Evolutionary conservation across 1,140 invertebrate species (phyloP).

Genomic region (Pectinophora gossypiella): DNA sequence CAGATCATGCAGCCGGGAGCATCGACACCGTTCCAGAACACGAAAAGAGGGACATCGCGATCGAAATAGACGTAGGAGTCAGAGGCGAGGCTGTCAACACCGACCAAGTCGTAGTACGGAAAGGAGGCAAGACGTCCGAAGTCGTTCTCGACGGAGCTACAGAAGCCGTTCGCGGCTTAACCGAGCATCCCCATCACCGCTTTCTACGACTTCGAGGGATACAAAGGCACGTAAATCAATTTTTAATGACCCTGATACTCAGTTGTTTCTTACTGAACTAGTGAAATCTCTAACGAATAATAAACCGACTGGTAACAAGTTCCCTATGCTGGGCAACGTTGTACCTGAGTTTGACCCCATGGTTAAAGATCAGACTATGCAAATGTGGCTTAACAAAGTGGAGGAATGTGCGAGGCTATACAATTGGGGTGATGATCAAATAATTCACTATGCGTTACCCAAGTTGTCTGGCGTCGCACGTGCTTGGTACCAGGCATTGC

Average conservation of each 20-base stretch:
- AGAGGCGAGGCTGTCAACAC: not conserved
- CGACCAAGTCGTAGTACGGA: not conserved
- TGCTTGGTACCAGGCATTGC: constrained; percentile 19
- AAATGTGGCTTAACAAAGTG: constrained; percentile 21
- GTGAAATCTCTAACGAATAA: constrained; percentile 12
- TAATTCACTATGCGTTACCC: constrained; percentile 21
- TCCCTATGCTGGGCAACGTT: constrained; percentile 23
- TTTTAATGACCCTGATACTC: not conserved
- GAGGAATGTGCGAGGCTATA: constrained; percentile 20
- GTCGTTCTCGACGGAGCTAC: not conserved
- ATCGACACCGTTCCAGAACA: not conserved
- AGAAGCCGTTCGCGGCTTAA: not conserved
- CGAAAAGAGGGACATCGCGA: not conserved
- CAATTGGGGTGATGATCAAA: constrained; percentile 17
- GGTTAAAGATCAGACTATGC: constrained; percentile 17
- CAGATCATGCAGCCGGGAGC: not conserved
- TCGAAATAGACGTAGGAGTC: not conserved
- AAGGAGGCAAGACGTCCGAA: not conserved
- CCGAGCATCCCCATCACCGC: not conserved
- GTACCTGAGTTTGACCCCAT: constrained; percentile 31
- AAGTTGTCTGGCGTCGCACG: constrained; percentile 17
- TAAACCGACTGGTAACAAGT: constrained; percentile 16
- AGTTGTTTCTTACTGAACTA: constrained; percentile 8
- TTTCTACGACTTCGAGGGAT: not conserved
- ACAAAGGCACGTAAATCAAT: not conserved